Evolutionary conservation across 2,797 vertebrate genomes (phyloP).

Genomic region (Emydoidea blandingii): DNA sequence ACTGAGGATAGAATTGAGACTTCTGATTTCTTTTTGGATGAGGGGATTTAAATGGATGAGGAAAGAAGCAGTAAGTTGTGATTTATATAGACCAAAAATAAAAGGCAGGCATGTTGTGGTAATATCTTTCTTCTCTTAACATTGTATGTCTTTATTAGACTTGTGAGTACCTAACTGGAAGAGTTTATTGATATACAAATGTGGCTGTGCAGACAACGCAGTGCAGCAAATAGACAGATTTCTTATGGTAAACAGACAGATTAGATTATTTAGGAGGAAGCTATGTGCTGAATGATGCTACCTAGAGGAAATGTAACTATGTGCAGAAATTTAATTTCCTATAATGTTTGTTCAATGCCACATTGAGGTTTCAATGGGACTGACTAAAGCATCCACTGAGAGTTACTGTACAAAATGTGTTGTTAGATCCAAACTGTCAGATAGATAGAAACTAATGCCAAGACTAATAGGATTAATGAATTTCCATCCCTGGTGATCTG

Average conservation of each 20-base stretch:
- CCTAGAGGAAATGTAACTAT: neutral
- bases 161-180: neutral
- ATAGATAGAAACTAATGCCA: neutral
- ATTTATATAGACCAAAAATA: neutral
- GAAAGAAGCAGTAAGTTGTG: neutral
- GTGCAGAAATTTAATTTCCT: neutral
- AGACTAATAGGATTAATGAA: neutral
- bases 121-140: neutral
- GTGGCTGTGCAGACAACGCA: neutral
- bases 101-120: neutral
- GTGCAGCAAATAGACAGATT: neutral
- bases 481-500: neutral
- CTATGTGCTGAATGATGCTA: neutral
- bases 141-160: neutral
- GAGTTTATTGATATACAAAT: neutral
- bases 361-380: neutral
- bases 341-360: neutral
- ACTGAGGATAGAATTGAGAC: neutral
- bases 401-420: neutral
- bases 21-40: neutral
- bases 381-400: rapidly evolving
- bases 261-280: neutral
- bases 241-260: neutral
- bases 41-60: neutral
- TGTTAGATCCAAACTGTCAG: neutral